Evolutionary conservation across 2,888 invertebrate genomes (phyloP).

Genomic region (Polymixis flavicincta): DNA sequence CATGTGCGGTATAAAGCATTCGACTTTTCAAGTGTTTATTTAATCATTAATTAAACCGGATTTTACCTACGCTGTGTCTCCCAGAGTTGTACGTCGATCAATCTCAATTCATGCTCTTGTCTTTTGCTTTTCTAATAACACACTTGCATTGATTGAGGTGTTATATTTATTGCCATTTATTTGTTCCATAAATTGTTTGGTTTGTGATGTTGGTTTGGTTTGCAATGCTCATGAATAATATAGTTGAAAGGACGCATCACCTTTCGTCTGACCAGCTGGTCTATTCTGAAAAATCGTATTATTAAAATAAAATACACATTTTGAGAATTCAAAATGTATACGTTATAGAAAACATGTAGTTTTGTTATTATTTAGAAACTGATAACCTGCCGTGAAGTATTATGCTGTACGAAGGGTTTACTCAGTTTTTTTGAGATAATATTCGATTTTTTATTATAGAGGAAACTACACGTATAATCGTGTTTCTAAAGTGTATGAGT

Average conservation of each 20-base stretch:
- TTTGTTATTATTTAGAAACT: too few species aligned
- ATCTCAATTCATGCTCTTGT: conserved; percentile 54
- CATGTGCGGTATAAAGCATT: conserved; percentile 1
- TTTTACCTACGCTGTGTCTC: conserved; percentile 21
- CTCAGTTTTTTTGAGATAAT: too few species aligned
- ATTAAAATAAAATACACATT: too few species aligned
- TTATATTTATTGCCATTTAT: background rate
- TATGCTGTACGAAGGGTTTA: too few species aligned
- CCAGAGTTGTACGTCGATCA: conserved; percentile 21
- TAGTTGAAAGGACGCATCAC: background rate
- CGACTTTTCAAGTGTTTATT: conserved; percentile 3
- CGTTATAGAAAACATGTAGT: too few species aligned
- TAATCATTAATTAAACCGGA: conserved; percentile 10
- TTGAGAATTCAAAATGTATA: too few species aligned
- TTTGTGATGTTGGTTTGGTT: too few species aligned
- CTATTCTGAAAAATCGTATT: background rate
- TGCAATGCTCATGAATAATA: background rate
- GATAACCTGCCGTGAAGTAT: too few species aligned
- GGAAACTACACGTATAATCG: too few species aligned
- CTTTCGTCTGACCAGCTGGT: background rate
- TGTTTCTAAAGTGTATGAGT: too few species aligned
- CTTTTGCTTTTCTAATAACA: conserved; percentile 41
- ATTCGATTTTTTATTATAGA: too few species aligned
- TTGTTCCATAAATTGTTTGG: background rate
- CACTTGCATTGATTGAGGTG: conserved; percentile 15